Base-by-base conservation (phyloP, 2,797 vertebrate genomes). In the Sebastes alutus region DNA sequence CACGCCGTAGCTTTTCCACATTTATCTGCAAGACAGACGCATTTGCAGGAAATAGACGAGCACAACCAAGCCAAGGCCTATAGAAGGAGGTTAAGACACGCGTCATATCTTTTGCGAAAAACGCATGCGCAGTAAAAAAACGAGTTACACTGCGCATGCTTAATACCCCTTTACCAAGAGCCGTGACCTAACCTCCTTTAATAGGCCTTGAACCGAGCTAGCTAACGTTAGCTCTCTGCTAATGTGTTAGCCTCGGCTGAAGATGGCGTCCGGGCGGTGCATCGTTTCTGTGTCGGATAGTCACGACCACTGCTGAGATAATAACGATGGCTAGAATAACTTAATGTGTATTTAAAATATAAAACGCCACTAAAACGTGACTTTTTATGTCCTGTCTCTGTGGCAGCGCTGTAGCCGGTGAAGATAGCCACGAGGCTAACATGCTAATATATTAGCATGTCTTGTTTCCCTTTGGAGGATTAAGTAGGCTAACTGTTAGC, bases 231-330 rank as follows among this genome's bases (percentile, higher is more conserved):
- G 82, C 62, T 77, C 5, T 38, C 3, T 23, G 83, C 83, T 83
- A 84, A 79, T 10, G 7, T 55, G 58, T 76, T 87, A 84, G 90
- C 87, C 23, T 42, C 23, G 22, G 80, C 61, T 83, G 89, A 95
- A 96, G 90, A 96, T 96, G 95, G 95, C 95, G 95, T 82, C 89
- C 80, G 80, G 75, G 75, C 35, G 72, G 84, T 68, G 35, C 64
- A 72, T 76, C 71, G 66, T 29, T 38, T 38, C 35, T 38, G 35
- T 38, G 35, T 38, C 35, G 35, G 35, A 38, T 38, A 14, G 35
- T 38, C 84, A 89, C 87, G 86, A 89, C 74, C 46, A 46, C 38
- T 35, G 30, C 62, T 55, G 22, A 38, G 35, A 38, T 38, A 38
- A 38, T 38, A 38, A 14, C 13, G 22, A 29, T 58, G 60, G n/a